Evolutionary conservation across 2,888 invertebrate genomes (phyloP), one percentile per base, ranked within the genome.

Genomic region (Altica lythri): DNA sequence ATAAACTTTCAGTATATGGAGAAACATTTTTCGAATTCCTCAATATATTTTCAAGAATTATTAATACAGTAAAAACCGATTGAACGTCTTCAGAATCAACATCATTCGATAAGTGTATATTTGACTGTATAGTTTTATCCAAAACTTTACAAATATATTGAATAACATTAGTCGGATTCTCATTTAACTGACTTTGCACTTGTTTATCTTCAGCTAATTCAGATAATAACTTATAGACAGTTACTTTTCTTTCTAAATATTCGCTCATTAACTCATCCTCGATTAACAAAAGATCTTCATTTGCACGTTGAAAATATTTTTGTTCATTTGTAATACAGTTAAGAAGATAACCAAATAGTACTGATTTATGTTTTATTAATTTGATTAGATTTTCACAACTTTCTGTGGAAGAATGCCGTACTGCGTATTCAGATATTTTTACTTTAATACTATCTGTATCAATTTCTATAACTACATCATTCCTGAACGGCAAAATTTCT

Each of bases 141-240:
- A 83, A 73, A 61, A 79, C 77, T 53, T 77, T 70, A 67, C 79
- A 75, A 37, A 83, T 75, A 60, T 82, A 83, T 50, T 76, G 69
- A 1, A 81, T 67, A 2, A 83, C 75, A 58, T 76, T 71, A 6
- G 67, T 59, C 2, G 82, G 80, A 59, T 79, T 75, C 13, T 71
- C 67, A 67, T 77, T 81, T 30, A 83, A 70, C 45, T 72, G 64
- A 43, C 69, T 68, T 30, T 79, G 73, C 19, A 82, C 71, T 65
- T 75, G 75, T 47, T 77, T 73, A 57, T 77, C 75, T 51, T 77
- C 76, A 2, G 81, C 74, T 67, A 84, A 74, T 63, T 79, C 78
- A 51, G 80, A 78, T 14, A 84, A 72, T 32, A 82, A 60, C 51
- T 80, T 79, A 27, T 82, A 77, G 53, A 81, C 76, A 2, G 73